phyloP scores from a whole-genome alignment of 2,888 invertebrate genomes.

The Poecilus cupreus region DNA sequence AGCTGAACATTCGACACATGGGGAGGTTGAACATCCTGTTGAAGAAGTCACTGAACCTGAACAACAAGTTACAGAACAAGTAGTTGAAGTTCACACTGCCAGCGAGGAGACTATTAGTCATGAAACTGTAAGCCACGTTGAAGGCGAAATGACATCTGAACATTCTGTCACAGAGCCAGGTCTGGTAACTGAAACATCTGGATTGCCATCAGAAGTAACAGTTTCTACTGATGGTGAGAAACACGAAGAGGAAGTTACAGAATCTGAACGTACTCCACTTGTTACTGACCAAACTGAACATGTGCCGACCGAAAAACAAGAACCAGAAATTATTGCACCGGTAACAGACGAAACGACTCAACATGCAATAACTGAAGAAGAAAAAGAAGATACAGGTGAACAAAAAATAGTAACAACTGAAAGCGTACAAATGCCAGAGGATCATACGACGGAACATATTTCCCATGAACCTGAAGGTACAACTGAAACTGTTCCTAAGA shows the following conservation, averaged over 20 bases:
- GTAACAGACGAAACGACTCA: no score
- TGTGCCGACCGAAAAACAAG: background rate
- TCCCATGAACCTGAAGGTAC: conserved; percentile 5
- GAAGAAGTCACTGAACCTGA: conserved; percentile 52
- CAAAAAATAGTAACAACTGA: conserved; percentile 6
- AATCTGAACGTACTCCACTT: conserved; percentile 14
- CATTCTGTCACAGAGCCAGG: conserved; percentile 4
- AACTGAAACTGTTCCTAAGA: conserved; percentile 28
- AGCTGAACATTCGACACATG: conserved; percentile 41
- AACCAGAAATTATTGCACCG: conserved; percentile 19
- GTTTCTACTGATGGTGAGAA: conserved; percentile 41
- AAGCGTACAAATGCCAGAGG: background rate
- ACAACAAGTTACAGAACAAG: conserved; percentile 53
- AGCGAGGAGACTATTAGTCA: conserved; percentile 54
- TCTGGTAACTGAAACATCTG: conserved; percentile 39
- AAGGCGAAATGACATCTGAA: conserved; percentile 18
- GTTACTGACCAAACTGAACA: background rate
- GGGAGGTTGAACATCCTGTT: background rate
- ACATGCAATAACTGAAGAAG: conserved; percentile 16
- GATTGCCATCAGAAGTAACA: conserved; percentile 15
- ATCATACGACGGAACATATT: background rate
- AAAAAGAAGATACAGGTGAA: background rate
- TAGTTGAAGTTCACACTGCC: conserved; percentile 58
- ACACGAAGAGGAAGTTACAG: conserved; percentile 42
- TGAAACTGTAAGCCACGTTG: conserved; percentile 41